These are phyloP conservation scores for Cryptocephalus primarius DNA, from an alignment of 2,888 invertebrate species.

Conservation along the genomic window DNA sequence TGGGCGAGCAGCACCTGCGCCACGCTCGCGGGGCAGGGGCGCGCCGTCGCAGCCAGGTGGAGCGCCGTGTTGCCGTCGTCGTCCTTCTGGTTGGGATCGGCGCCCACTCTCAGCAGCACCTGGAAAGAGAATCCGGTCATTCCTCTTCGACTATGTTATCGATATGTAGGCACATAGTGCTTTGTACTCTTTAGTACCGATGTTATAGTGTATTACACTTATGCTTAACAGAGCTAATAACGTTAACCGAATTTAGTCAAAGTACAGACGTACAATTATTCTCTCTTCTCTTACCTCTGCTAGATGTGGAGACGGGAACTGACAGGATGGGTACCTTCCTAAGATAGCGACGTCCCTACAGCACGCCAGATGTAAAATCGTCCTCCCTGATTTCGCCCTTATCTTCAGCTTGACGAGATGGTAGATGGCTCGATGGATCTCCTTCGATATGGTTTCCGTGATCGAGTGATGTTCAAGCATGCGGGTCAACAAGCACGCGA, in stretches of 20 bases:
- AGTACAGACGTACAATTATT: too few species aligned
- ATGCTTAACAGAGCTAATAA: too few species aligned
- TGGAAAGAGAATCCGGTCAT: constrained; percentile 33
- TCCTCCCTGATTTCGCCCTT: constrained; percentile 51
- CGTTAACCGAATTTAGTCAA: too few species aligned
- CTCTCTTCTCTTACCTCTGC: constrained; percentile 40
- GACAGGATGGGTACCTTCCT: constrained; percentile 57
- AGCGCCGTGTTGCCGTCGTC: constrained; percentile 79
- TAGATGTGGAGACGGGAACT: constrained; percentile 58
- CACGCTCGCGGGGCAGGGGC: constrained; percentile 59
- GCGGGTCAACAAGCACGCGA: constrained; percentile 66
- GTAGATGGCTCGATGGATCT: constrained; percentile 64
- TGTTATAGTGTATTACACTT: too few species aligned
- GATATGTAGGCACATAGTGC: too few species aligned
- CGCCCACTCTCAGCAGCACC: constrained; percentile 69
- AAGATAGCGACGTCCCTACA: constrained; percentile 62
- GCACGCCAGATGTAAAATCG: constrained; percentile 75
- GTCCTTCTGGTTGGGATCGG: constrained; percentile 69
- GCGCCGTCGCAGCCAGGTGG: constrained; percentile 69
- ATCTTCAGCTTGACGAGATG: constrained; percentile 63
- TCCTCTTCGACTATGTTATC: too few species aligned
- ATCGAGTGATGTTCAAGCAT: constrained; percentile 40
- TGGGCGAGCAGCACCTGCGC: constrained; percentile 61
- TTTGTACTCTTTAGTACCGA: too few species aligned
- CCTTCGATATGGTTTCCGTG: constrained; percentile 35